A percentile compares a stretch with the other conserved stretches of the same genome.
Evolutionary conservation across 2,888 invertebrate genomes (phyloP).

Genomic region (Nomada goodeniana): DNA sequence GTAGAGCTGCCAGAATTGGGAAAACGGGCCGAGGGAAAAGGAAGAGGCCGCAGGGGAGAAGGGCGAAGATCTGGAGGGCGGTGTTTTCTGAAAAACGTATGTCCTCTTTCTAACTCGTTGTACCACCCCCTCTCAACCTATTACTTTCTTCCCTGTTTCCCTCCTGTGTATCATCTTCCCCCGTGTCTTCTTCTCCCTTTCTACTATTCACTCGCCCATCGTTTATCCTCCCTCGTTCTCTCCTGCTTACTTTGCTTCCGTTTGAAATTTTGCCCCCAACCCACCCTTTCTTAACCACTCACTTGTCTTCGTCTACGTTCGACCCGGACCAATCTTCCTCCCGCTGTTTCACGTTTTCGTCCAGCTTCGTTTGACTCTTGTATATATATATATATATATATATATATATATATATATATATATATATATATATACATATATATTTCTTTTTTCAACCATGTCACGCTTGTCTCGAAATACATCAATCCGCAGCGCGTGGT

Average conservation of each 20-base stretch:
- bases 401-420: too few relatives aligned
- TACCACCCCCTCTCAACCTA: background rate
- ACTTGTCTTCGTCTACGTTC: background rate
- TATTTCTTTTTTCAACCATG: background rate
- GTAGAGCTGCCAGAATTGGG: constrained; percentile 51
- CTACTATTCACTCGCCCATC: background rate
- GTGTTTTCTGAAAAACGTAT: constrained; percentile 49
- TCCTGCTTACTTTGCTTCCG: background rate
- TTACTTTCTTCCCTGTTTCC: too few relatives aligned
- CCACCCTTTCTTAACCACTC: background rate
- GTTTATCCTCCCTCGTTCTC: background rate
- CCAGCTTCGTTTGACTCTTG: background rate
- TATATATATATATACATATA: too few relatives aligned
- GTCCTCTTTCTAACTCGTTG: background rate
- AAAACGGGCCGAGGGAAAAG: constrained; percentile 53
- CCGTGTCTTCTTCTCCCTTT: background rate
- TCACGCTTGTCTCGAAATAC: constrained; percentile 27
- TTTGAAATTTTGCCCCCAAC: background rate
- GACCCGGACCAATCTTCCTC: background rate
- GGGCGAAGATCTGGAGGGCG: constrained; percentile 11
- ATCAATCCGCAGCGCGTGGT: constrained; percentile 26
- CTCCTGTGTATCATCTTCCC: background rate
- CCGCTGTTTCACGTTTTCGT: background rate
- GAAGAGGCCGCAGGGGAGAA: constrained; percentile 23
- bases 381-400: too few relatives aligned